Evolutionary conservation across 2,113 vertebrate species (phyloP).

Genomic region (Actenoides lindsayi): DNA sequence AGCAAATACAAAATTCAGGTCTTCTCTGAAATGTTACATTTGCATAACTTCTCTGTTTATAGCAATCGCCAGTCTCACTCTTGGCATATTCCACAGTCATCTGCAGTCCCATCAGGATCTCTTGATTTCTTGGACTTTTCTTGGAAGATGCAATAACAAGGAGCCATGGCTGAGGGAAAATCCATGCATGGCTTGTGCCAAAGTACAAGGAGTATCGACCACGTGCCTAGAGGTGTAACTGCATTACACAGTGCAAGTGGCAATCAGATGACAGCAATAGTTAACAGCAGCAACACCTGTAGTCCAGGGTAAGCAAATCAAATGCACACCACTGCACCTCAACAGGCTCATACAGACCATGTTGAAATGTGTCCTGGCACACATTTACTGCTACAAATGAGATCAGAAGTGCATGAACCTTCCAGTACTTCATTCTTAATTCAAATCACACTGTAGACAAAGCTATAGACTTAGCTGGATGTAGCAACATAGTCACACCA

Average conservation of each 20-base stretch:
- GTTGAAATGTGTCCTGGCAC: not conserved
- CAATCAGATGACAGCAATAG: not conserved
- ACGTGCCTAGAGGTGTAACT: not conserved
- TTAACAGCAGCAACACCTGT: rapidly evolving
- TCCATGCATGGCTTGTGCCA: not conserved
- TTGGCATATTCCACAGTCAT: not conserved
- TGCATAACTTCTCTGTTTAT: slow-evolving; percentile 22
- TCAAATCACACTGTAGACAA: not conserved
- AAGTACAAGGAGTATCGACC: not conserved
- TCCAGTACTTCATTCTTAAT: not conserved
- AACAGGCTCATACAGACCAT: not conserved
- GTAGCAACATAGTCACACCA: not conserved
- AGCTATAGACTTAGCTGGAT: not conserved
- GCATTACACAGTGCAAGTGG: not conserved
- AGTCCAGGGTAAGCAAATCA: not conserved
- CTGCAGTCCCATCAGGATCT: not conserved
- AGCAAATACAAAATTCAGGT: not conserved
- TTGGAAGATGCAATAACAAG: not conserved
- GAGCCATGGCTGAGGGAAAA: not conserved
- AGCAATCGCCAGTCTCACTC: not conserved
- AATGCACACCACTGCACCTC: not conserved
- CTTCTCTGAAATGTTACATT: slow-evolving; percentile 36
- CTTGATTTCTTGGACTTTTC: not conserved
- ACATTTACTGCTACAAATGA: not conserved
- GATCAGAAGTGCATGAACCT: not conserved